phyloP scores from a whole-genome alignment of 2,888 invertebrate genomes.

The Sialis fuliginosa region DNA sequence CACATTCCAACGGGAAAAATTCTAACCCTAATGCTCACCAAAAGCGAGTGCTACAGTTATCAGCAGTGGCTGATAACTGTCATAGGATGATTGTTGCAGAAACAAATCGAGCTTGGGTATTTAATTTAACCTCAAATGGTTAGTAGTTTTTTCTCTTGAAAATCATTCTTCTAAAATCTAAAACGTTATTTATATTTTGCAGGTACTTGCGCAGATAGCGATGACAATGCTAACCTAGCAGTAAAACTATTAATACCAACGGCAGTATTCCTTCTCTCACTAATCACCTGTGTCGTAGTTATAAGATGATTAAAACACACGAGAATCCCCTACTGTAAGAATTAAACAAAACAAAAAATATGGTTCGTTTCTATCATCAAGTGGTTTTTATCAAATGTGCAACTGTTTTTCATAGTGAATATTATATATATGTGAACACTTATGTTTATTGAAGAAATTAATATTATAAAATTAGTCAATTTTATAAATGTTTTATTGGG shows the following conservation, averaged over 20 bases:
- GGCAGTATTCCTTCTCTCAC: constrained; percentile 14
- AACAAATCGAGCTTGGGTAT: constrained; percentile 28
- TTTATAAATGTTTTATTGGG: constrained; percentile 4
- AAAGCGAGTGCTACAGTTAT: constrained; percentile 24
- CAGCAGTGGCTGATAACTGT: constrained; percentile 36
- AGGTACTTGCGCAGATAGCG: constrained; percentile 18
- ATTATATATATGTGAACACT: constrained; percentile 1
- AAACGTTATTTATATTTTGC: constrained; percentile 6
- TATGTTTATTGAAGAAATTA: constrained; percentile 1
- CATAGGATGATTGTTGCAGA: constrained; percentile 35
- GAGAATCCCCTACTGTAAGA: constrained; percentile 5
- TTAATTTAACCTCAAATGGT: constrained; percentile 53
- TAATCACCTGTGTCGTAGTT: constrained; percentile 13
- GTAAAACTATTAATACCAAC: constrained; percentile 15
- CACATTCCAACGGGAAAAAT: background rate
- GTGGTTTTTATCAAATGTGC: constrained; percentile 1
- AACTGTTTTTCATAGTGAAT: constrained; percentile 3
- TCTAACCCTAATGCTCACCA: constrained; percentile 14
- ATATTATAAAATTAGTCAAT: constrained; percentile 3
- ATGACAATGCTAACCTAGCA: constrained; percentile 13
- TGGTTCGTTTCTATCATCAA: background rate
- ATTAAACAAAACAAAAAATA: constrained; percentile 2
- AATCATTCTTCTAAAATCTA: constrained; percentile 1
- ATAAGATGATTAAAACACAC: constrained; percentile 20
- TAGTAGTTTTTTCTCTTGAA: constrained; percentile 12